Conservation (phyloP, 2,797 vertebrate species). For the Graptemys geographica region DNA sequence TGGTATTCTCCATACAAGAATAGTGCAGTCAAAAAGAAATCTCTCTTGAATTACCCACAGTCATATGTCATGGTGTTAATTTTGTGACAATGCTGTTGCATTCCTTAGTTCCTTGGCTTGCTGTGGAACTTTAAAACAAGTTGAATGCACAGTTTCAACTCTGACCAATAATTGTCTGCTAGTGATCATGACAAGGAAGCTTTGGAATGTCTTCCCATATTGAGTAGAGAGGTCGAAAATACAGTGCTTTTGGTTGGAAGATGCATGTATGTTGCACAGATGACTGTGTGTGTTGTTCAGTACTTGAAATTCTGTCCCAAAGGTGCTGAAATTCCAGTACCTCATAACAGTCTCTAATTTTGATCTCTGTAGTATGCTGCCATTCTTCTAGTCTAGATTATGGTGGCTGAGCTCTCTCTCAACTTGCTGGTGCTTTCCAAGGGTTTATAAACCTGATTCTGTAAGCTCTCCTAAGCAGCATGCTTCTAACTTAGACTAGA, state of each 20-base stretch:
- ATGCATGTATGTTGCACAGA: conserved; percentile 47
- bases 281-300: not conserved
- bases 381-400: not conserved
- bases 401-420: conserved; percentile 28
- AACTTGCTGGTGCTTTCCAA: conserved; percentile 62
- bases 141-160: not conserved
- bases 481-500: conserved; percentile 80
- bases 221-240: conserved; percentile 29
- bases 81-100: not conserved
- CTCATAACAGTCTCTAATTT: not conserved
- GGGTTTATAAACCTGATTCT: conserved; percentile 57
- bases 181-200: conserved; percentile 84
- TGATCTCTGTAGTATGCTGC: conserved; percentile 6
- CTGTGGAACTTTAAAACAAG: not conserved
- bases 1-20: not conserved
- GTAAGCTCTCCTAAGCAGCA: conserved; percentile 31
- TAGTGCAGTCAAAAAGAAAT: not conserved
- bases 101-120: not conserved
- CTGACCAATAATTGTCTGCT: conserved; percentile 31
- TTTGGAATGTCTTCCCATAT: conserved; percentile 74
- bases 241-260: conserved; percentile 3
- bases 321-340: not conserved
- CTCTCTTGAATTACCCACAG: not conserved
- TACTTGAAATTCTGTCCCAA: conserved; percentile 13
- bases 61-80: not conserved